These are phyloP conservation scores for Arbacia lixula DNA, from an alignment of 53 echinoderm and acorn worm species.

Conservation along the genomic window DNA sequence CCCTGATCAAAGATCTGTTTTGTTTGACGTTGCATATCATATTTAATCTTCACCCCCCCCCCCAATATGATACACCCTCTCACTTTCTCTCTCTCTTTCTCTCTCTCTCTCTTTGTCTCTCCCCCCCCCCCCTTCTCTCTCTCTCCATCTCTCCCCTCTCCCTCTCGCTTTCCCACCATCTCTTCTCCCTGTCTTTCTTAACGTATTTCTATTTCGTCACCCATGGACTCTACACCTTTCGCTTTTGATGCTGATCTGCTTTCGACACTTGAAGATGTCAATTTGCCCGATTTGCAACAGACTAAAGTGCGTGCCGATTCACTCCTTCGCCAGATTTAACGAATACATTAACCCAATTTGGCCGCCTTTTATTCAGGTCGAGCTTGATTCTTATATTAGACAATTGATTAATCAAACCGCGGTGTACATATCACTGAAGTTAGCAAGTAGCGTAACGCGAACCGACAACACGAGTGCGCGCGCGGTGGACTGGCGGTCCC, in stretches of 20 bases:
- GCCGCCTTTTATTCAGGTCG: constrained; percentile 32
- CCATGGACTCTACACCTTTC: background rate
- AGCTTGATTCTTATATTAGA: constrained; percentile 25
- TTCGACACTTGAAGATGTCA: constrained; percentile 14
- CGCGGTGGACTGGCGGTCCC: background rate
- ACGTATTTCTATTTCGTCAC: background rate
- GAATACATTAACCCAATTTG: constrained; percentile 52
- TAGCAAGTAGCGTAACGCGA: constrained; percentile 21
- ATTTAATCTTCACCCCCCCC: too few species aligned
- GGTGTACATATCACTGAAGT: constrained; percentile 1
- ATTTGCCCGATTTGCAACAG: constrained; percentile 9
- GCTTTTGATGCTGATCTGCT: background rate
- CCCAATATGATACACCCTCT: background rate
- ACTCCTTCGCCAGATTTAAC: constrained; percentile 13
- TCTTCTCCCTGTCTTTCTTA: background rate
- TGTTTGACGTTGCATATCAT: background rate
- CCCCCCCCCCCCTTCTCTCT: background rate
- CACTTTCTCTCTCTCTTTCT: constrained; percentile 1
- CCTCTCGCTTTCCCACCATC: background rate
- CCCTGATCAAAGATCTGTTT: background rate
- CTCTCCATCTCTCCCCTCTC: background rate
- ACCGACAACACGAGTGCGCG: background rate
- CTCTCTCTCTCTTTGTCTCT: background rate
- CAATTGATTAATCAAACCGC: constrained; percentile 42
- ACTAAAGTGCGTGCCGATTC: constrained; percentile 18